Evolutionary conservation across 2,888 invertebrate species (phyloP).

Genomic region (Luperina nickerlii): DNA sequence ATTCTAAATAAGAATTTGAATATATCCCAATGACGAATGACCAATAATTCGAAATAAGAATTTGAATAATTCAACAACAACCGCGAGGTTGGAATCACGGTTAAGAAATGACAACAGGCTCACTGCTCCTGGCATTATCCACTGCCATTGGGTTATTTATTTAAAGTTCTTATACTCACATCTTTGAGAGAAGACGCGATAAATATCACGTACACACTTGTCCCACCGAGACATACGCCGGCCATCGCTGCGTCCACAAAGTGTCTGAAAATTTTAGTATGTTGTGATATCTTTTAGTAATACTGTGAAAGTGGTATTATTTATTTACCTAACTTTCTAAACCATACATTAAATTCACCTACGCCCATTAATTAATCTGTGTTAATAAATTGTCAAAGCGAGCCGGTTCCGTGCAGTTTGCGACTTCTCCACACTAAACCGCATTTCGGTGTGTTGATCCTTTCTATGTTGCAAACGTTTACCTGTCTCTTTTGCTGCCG

Average conservation of each 20-base stretch:
- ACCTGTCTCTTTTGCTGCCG: neutral
- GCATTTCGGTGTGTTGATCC: neutral
- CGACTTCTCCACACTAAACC: neutral
- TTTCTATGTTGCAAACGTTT: neutral
- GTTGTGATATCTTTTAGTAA: neutral
- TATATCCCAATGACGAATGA: neutral
- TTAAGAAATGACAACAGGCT: neutral
- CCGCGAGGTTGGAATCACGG: neutral
- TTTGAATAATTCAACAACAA: constrained; percentile 14
- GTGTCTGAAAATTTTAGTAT: constrained; percentile 84
- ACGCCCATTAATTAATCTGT: neutral
- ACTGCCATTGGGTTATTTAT: constrained; percentile 7
- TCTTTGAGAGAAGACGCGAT: constrained; percentile 92
- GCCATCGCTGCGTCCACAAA: constrained; percentile 93
- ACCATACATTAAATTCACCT: neutral
- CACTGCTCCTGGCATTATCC: neutral
- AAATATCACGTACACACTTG: constrained; percentile 95
- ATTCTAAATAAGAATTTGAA: constrained; percentile 7
- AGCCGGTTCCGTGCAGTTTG: too few species aligned
- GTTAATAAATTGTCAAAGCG: neutral
- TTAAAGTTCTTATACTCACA: constrained; percentile 81
- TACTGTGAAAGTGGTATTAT: neutral
- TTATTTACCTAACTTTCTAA: neutral
- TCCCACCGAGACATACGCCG: constrained; percentile 93
- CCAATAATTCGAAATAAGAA: neutral